Percentiles rank a stretch among this genome's conserved stretches.
These are phyloP conservation scores for Oeneis ivallda DNA, from an alignment of 2,888 invertebrate genomes.

Conservation along the genomic window DNA sequence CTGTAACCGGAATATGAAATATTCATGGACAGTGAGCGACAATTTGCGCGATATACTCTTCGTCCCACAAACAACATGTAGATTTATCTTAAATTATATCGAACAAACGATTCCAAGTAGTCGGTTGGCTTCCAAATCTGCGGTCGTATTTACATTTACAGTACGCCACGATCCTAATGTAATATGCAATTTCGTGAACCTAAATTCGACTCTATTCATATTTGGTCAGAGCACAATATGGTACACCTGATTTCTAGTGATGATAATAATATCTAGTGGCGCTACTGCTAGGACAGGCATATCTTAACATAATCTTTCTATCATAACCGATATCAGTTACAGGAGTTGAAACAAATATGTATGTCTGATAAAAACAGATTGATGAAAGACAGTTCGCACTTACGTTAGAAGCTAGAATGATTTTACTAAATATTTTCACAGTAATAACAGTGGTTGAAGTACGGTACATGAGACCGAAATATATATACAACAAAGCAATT, in stretches of 20 bases:
- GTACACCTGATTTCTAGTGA: conserved; percentile 6
- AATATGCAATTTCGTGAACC: conserved; percentile 1
- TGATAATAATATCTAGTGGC: conserved; percentile 26
- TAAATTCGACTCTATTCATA: conserved; percentile 8
- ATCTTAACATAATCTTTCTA: conserved; percentile 36
- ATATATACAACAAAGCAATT: not conserved
- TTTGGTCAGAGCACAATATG: not conserved
- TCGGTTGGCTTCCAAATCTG: conserved; percentile 40
- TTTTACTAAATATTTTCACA: not conserved
- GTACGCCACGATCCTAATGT: conserved; percentile 45
- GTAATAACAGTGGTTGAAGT: not conserved
- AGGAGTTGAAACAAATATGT: conserved; percentile 17
- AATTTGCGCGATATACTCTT: conserved; percentile 50
- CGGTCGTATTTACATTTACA: conserved; percentile 40
- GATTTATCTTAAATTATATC: conserved; percentile 42
- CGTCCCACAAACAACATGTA: conserved; percentile 39
- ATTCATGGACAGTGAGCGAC: conserved; percentile 69
- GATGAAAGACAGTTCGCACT: not conserved
- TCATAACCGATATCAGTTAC: conserved; percentile 35
- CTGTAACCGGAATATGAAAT: conserved; percentile 52
- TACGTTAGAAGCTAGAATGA: not conserved
- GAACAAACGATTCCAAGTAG: conserved; percentile 43
- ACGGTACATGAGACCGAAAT: too few relatives aligned
- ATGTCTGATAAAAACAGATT: not conserved
- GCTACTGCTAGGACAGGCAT: conserved; percentile 27